Base-by-base conservation (phyloP, 2,797 vertebrate genomes). In the Coluber constrictor region DNA sequence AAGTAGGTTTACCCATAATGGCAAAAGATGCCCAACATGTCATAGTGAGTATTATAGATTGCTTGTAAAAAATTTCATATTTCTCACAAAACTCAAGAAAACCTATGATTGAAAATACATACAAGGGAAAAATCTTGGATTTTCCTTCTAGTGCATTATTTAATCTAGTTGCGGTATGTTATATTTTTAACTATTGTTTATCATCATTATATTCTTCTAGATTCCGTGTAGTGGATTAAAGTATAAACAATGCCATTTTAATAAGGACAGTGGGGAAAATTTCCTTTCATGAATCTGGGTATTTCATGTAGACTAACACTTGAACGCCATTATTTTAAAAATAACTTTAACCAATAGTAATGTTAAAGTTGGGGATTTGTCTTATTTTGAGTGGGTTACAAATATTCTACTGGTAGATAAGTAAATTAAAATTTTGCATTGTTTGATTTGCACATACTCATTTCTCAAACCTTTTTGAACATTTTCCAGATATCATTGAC, bases 1-100 rank as follows among this genome's bases (percentile, higher is more conserved):
- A 96, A 99, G 99, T 98, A 98, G 98, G 97, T 99, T 99, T 95
- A 98, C 98, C 32, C 95, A 98, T 97, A 98, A 99, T 94, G 99
- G 99, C 66, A 99, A 98, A 96, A 98, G 98, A 96, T 99, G 98
- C 90, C 99, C 99, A 61, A 98, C 99, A 8, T 99, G 99, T 97
- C 99, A 99, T 97, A 99, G 99, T 99, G 97, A 98, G 99, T 98
- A 97, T 86, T 70, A 37, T 90, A 59, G 47, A 56, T 86, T 54
- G 4, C 47, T 87, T 63, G 63, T 47, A 79, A 61, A 61, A 63
- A 18, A 20, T 23, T 60, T 90, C 5, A 56, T 88, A 60, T 79
- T 7, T 32, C 47, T 74, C 7, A 87, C 27, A 61, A 23, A 92
- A 87, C 61, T 66, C 47, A 92, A 5, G 4, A 66, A 25, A 37